These are phyloP conservation scores for Galerucella calmariensis DNA, from an alignment of 2,888 invertebrate genomes.

Conservation along the genomic window DNA sequence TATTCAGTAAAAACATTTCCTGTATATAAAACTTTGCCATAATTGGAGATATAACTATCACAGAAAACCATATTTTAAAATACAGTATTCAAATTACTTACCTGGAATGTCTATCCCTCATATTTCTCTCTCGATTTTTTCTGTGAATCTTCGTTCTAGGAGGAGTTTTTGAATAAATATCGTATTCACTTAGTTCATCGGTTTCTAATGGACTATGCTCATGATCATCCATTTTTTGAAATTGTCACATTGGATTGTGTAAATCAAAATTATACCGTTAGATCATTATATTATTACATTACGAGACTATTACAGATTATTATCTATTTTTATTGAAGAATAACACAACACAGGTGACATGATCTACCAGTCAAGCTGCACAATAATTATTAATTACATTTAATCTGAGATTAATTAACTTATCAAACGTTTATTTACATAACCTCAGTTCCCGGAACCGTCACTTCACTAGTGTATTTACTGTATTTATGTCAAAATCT, in stretches of 20 bases:
- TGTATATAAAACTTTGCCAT: not conserved
- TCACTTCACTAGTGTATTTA: conserved; percentile 7
- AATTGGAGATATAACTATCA: not conserved
- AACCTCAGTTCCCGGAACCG: conserved; percentile 16
- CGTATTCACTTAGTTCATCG: conserved; percentile 65
- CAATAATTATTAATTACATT: not conserved
- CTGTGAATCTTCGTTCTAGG: conserved; percentile 76
- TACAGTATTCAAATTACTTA: conserved; percentile 28
- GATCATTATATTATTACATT: not conserved
- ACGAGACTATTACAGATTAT: not conserved
- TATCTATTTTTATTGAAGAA: conserved; percentile 1
- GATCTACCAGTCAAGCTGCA: not conserved
- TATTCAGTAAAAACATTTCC: not conserved
- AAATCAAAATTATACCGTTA: conserved; percentile 7
- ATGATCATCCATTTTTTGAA: conserved; percentile 42
- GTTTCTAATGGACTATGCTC: conserved; percentile 48
- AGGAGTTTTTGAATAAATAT: conserved; percentile 81
- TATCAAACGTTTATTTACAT: conserved; percentile 21
- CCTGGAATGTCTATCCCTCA: conserved; percentile 67
- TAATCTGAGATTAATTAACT: not conserved
- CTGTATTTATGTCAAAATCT: conserved; percentile 7
- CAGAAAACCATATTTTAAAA: too few relatives aligned
- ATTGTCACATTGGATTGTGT: conserved; percentile 18
- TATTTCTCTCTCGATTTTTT: conserved; percentile 66
- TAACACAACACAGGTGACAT: conserved; percentile 7